These are phyloP conservation scores for Periophthalmus magnuspinnatus DNA, from an alignment of 2,797 vertebrate genomes.

Conservation along the genomic window DNA sequence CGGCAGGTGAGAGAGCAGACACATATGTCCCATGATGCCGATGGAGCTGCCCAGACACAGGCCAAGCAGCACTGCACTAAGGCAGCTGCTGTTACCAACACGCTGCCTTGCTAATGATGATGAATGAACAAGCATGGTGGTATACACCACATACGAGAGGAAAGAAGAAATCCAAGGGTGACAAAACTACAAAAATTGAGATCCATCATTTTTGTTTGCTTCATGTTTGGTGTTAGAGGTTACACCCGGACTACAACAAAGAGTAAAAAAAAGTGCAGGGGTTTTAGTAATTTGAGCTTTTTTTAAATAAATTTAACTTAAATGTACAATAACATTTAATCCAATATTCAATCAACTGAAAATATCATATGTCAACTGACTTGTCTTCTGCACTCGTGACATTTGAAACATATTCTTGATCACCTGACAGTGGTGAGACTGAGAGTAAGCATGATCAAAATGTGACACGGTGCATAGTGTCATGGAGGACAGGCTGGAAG, in stretches of 20 bases:
- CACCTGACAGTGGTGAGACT: neutral
- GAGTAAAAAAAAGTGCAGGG: neutral
- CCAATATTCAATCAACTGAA: too few species aligned
- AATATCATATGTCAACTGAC: neutral
- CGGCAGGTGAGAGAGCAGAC: conserved; percentile 49
- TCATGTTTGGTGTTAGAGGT: neutral
- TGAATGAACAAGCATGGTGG: conserved; percentile 56
- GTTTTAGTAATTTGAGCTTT: too few species aligned
- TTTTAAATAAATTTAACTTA: too few species aligned
- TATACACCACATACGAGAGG: conserved; percentile 29
- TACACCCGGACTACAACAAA: neutral
- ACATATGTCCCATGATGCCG: conserved; percentile 55
- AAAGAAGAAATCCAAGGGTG: conserved; percentile 28
- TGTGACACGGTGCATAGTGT: conserved; percentile 53
- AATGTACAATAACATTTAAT: too few species aligned
- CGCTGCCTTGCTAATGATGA: conserved; percentile 66
- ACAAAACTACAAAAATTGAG: neutral
- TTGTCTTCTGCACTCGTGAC: too few species aligned
- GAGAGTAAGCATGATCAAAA: conserved; percentile 46
- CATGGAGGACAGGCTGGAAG: conserved; percentile 49
- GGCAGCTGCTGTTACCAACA: conserved; percentile 66
- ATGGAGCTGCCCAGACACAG: conserved; percentile 53
- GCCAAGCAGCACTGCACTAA: conserved; percentile 38
- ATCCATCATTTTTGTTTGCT: neutral
- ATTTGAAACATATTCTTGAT: too few species aligned